These are phyloP conservation scores for Oconnorella tubifera DNA, from an alignment of 2,888 invertebrate genomes.

Conservation along the genomic window DNA sequence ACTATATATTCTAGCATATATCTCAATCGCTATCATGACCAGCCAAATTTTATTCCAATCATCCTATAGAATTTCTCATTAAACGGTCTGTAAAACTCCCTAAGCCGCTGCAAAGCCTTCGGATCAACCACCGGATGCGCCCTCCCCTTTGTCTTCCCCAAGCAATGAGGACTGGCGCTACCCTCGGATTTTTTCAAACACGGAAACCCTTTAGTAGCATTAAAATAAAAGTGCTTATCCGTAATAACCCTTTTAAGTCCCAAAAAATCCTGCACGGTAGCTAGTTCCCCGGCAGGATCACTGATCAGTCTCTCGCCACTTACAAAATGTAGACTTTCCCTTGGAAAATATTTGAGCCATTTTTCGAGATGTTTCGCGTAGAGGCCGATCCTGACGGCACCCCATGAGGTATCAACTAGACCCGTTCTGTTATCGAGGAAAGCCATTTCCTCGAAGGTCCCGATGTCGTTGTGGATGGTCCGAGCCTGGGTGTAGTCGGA, in stretches of 20 bases:
- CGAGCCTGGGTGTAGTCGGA: constrained; percentile 95
- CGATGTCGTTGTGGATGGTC: constrained; percentile 55
- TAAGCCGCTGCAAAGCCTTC: constrained; percentile 56
- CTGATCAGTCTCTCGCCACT: constrained; percentile 61
- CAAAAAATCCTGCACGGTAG: constrained; percentile 49
- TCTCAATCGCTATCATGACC: too few species aligned
- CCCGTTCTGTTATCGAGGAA: constrained; percentile 48
- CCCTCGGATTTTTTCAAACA: constrained; percentile 60
- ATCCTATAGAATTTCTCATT: constrained; percentile 65
- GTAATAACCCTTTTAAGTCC: constrained; percentile 45
- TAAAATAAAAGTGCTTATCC: constrained; percentile 88
- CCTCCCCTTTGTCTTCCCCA: constrained; percentile 81
- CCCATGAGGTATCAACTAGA: constrained; percentile 54
- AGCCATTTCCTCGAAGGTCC: constrained; percentile 54
- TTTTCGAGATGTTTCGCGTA: constrained; percentile 71
- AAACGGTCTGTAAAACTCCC: constrained; percentile 45
- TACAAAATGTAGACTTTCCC: constrained; percentile 86
- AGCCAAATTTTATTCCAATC: constrained; percentile 85
- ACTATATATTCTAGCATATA: too few species aligned
- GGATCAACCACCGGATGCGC: constrained; percentile 82
- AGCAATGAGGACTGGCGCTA: constrained; percentile 61
- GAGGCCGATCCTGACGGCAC: constrained; percentile 56
- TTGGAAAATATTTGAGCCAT: constrained; percentile 89
- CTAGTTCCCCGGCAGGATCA: constrained; percentile 48
- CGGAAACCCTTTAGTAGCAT: constrained; percentile 93